Percentiles rank a stretch among this genome's conserved stretches.
phyloP scores from a whole-genome alignment of 1,140 invertebrate species.

The Caerostris darwini region DNA sequence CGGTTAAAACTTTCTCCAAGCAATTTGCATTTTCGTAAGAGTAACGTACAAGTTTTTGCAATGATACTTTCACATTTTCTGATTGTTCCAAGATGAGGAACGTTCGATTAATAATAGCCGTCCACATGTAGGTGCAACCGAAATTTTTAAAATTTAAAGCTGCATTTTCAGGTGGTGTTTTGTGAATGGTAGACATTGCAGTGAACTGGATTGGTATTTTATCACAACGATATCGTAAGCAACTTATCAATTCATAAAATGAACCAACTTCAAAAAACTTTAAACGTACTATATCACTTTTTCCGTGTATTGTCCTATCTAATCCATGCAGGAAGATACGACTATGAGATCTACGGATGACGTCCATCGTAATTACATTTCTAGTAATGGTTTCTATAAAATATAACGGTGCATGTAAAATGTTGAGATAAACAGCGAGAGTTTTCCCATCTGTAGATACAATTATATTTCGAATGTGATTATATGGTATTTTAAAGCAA shows the following conservation, averaged over 20 bases:
- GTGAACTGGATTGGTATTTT: conserved; percentile 48
- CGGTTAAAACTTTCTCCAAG: conserved; percentile 30
- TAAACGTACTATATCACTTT: conserved; percentile 24
- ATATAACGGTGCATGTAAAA: conserved; percentile 36
- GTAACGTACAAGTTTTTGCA: not conserved
- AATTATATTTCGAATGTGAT: conserved; percentile 36
- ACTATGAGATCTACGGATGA: too few relatives aligned
- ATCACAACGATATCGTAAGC: conserved; percentile 16
- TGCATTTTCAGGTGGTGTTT: not conserved
- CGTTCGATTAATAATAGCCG: conserved; percentile 2
- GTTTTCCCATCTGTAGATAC: not conserved
- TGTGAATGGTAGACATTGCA: not conserved
- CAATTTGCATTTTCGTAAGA: not conserved
- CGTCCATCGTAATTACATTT: too few relatives aligned
- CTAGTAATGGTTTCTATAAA: not conserved
- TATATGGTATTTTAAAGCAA: conserved; percentile 19
- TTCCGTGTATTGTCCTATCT: not conserved
- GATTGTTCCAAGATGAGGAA: conserved; percentile 45
- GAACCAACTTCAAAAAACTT: not conserved
- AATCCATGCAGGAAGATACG: not conserved
- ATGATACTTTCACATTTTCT: not conserved
- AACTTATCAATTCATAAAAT: conserved; percentile 2
- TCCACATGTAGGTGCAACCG: conserved; percentile 50
- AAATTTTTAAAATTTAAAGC: not conserved
- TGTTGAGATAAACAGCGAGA: conserved; percentile 52